Percentiles rank a stretch among this genome's conserved stretches.
Evolutionary conservation across 2,797 vertebrate genomes (phyloP).

Genomic region (Loriculus beryllinus): DNA sequence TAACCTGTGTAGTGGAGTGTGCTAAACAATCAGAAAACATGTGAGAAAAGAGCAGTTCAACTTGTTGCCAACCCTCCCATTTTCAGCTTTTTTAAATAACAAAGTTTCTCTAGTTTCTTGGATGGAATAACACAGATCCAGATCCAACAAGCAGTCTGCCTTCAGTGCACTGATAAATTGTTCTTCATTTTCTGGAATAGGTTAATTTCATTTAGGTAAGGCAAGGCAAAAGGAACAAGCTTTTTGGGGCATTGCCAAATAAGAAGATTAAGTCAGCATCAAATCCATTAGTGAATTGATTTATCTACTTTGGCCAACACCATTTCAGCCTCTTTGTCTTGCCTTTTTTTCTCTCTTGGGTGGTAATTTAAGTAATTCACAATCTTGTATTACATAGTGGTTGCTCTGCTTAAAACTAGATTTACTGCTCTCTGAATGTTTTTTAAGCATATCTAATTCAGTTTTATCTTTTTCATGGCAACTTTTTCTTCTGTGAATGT

Average conservation of each 20-base stretch:
- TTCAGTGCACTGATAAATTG: constrained; percentile 39
- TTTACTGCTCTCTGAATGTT: background rate
- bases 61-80: background rate
- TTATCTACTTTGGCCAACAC: background rate
- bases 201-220: constrained; percentile 38
- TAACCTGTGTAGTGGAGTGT: background rate
- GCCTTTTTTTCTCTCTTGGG: background rate
- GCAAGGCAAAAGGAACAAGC: background rate
- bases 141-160: background rate
- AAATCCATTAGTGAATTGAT: background rate
- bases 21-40: background rate
- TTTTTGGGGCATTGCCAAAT: background rate
- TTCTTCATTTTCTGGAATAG: constrained; percentile 32
- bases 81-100: background rate
- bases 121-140: background rate
- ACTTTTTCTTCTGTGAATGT: background rate
- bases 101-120: background rate
- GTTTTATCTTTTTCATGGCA: background rate
- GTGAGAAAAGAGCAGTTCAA: background rate
- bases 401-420: background rate
- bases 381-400: background rate
- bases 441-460: background rate
- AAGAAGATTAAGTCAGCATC: constrained; percentile 33
- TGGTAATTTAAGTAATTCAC: background rate
- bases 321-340: background rate